Evolutionary conservation across 2,888 invertebrate genomes (phyloP).

Genomic region (Seira ritae): DNA sequence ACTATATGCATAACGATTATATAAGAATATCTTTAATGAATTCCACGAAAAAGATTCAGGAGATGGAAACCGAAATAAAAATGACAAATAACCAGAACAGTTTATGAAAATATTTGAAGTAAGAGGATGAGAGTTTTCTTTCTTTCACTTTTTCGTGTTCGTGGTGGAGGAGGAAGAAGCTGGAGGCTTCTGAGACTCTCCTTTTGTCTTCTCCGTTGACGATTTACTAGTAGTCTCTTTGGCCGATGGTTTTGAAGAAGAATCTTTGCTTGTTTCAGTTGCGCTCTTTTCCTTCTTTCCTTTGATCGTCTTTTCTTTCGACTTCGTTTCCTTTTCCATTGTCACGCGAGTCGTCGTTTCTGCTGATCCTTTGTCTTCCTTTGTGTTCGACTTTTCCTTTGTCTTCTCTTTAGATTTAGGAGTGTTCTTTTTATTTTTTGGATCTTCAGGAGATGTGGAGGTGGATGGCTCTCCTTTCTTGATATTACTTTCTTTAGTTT

Average conservation of each 20-base stretch:
- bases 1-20: constrained; percentile 16
- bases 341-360: constrained; percentile 32
- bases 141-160: neutral
- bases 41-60: constrained; percentile 44
- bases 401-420: constrained; percentile 35
- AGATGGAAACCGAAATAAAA: constrained; percentile 65
- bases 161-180: no score
- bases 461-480: constrained; percentile 17
- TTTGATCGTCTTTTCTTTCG: constrained; percentile 37
- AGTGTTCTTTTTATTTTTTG: constrained; percentile 13
- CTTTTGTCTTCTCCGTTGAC: constrained; percentile 9
- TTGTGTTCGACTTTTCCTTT: constrained; percentile 50
- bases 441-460: constrained; percentile 17
- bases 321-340: constrained; percentile 42
- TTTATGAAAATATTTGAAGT: neutral
- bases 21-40: constrained; percentile 34
- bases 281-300: constrained; percentile 27
- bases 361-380: constrained; percentile 45
- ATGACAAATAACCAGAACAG: constrained; percentile 63
- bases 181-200: neutral
- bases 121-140: neutral
- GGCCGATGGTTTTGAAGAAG: neutral
- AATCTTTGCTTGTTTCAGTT: constrained; percentile 23
- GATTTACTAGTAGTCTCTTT: neutral
- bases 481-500: constrained; percentile 9